Percentiles rank a stretch among this genome's conserved stretches.
phyloP scores from a whole-genome alignment of 2,888 invertebrate genomes.

The Caradrina kadenii region DNA sequence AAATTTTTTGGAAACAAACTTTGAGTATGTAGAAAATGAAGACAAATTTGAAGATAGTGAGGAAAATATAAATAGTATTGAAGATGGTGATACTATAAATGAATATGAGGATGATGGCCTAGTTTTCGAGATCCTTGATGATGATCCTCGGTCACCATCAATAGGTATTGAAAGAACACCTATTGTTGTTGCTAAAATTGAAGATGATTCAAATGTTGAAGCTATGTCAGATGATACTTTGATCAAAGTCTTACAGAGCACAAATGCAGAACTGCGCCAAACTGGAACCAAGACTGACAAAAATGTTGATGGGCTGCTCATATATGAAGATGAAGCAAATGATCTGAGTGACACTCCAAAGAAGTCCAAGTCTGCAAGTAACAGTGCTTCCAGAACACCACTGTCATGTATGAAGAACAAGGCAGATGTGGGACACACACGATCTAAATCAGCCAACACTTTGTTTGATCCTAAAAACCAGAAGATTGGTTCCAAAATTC shows the following conservation, averaged over 20 bases:
- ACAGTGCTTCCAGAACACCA: conserved; percentile 84
- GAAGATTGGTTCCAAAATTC: conserved; percentile 71
- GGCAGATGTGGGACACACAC: conserved; percentile 77
- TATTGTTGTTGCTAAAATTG: conserved; percentile 80
- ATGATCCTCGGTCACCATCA: conserved; percentile 88
- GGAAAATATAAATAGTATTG: conserved; percentile 57
- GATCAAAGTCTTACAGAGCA: conserved; percentile 83
- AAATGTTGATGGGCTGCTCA: conserved; percentile 87
- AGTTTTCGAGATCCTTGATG: conserved; percentile 77
- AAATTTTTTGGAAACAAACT: conserved; percentile 91
- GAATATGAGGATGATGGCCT: conserved; percentile 66
- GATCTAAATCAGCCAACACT: conserved; percentile 86
- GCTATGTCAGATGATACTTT: conserved; percentile 87
- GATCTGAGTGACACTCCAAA: conserved; percentile 78
- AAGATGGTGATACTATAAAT: conserved; percentile 48
- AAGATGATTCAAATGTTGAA: conserved; percentile 80
- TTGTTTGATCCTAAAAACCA: conserved; percentile 78
- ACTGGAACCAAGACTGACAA: conserved; percentile 71
- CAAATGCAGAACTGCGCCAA: conserved; percentile 79
- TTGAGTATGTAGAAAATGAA: conserved; percentile 89
- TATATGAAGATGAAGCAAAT: conserved; percentile 90
- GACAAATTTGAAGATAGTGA: conserved; percentile 74
- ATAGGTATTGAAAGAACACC: conserved; percentile 88
- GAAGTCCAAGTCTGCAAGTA: conserved; percentile 78
- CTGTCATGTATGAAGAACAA: conserved; percentile 89